These are phyloP conservation scores for Centropristis striata DNA, from an alignment of 2,113 vertebrate species.

Conservation along the genomic window DNA sequence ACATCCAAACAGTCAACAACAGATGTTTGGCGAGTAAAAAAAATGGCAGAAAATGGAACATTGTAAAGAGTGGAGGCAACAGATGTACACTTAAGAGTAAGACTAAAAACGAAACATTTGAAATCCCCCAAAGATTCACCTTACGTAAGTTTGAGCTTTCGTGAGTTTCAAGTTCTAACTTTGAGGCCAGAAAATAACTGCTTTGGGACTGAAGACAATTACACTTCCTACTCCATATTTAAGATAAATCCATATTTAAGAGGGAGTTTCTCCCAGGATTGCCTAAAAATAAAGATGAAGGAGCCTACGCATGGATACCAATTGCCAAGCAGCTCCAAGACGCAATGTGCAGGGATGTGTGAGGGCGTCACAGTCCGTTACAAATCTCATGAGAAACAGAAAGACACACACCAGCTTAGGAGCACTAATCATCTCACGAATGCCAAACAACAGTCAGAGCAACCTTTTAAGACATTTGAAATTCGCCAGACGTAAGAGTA, in stretches of 20 bases:
- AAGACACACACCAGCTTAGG: conserved; percentile 19
- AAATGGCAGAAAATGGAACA: not conserved
- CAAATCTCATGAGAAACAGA: conserved; percentile 30
- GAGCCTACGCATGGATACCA: not conserved
- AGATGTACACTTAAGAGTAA: not conserved
- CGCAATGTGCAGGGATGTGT: conserved; percentile 17
- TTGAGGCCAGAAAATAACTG: not conserved
- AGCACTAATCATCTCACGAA: conserved; percentile 17
- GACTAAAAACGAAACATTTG: not conserved
- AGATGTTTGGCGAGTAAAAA: not conserved
- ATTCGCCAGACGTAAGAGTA: conserved; percentile 18
- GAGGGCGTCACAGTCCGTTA: conserved; percentile 35
- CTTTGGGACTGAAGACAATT: conserved; percentile 7
- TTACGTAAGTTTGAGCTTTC: not conserved
- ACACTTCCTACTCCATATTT: conserved; percentile 9
- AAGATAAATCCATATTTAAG: conserved; percentile 21
- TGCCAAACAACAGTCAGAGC: conserved; percentile 35
- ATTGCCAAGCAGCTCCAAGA: conserved; percentile 31
- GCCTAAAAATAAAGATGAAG: conserved; percentile 34
- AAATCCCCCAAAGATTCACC: not conserved
- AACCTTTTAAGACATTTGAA: conserved; percentile 30
- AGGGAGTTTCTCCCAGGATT: not conserved
- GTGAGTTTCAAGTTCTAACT: conserved; percentile 8
- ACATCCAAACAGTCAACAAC: not conserved
- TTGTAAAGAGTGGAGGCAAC: not conserved